Base-by-base conservation (phyloP, 2,888 invertebrate species). In the Dastarcus helophoroides region DNA sequence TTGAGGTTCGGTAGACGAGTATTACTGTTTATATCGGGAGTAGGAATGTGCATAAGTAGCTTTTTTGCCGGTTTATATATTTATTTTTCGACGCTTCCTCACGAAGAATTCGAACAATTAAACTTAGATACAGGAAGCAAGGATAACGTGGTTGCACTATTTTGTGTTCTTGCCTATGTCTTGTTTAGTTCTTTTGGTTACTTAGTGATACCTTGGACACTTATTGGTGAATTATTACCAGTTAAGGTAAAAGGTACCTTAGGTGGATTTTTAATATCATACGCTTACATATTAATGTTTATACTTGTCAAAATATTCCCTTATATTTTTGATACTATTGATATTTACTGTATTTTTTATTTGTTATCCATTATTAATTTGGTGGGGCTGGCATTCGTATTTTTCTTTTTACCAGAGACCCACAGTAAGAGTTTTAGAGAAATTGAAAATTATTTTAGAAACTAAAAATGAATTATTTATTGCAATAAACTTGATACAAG, bases 191-290 rank as follows among this genome's bases (percentile, higher is more conserved):
- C 68, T 1, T 40, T 71, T 5, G 72, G 72, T 1, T 63, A 67
- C 43, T 48, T 69, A 29, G 65, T 68, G 4, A 69, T 73, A 32
- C 73, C 73, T 2, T 73, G 73, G 73, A 67, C 71, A 3, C 44
- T 73, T 13, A 67, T 69, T 12, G 57, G 60, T 2, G 71, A 71
- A 51, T 44, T 72, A 6, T 46, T 71, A 16, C 69, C 71, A 2
- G 61, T 67, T 7, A 61, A 62, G 35, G 62, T 69, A 2, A 56
- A 68, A 29, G 72, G 68, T 1, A 58, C 62, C 29, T 56, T 69
- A 5, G 64, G 69, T 2, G 69, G 71, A 2, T 13, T 67, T 3
- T 50, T 71, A 43, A 52, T 71, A 8, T 62, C 69, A 0, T 38
- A 64, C n/a, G 67, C 68, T 2, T 71, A 72, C 39, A 11, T 67